Evolutionary conservation across 1,140 invertebrate species (phyloP).

Genomic region (Drosophila kikkawai): DNA sequence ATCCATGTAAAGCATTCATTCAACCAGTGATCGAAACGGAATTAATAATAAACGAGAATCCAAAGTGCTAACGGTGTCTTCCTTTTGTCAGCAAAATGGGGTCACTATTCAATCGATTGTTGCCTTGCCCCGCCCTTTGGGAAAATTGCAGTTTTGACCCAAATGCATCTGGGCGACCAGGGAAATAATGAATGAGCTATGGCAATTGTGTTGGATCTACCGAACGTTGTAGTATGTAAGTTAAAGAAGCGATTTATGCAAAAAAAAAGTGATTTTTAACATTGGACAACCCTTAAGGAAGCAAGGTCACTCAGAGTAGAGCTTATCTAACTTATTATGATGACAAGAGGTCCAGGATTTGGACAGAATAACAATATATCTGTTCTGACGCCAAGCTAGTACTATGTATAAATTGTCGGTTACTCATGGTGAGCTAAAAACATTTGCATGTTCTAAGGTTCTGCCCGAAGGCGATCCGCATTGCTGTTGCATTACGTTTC

Average conservation of each 20-base stretch:
- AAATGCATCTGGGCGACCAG: background rate
- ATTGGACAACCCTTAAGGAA: no score
- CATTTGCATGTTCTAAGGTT: conserved; percentile 36
- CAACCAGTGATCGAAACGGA: conserved; percentile 24
- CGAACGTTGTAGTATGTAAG: no score
- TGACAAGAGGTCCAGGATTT: background rate
- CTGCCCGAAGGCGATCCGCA: conserved; percentile 40
- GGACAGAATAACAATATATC: background rate
- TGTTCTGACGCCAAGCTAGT: background rate
- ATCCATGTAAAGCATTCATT: conserved; percentile 29
- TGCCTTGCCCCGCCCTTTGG: background rate
- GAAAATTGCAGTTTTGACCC: background rate
- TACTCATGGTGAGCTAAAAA: conserved; percentile 22
- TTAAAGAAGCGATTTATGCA: no score
- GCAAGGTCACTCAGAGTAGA: no score
- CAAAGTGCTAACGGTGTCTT: conserved; percentile 20
- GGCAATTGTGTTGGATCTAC: background rate
- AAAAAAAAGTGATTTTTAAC: no score
- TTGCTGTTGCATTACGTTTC: conserved; percentile 32
- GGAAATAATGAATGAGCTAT: background rate
- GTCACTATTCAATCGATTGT: background rate
- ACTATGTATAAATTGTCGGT: conserved; percentile 23
- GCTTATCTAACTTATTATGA: background rate
- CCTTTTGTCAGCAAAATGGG: background rate
- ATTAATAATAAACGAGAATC: conserved; percentile 28